Evolutionary conservation across 2,113 vertebrate genomes (phyloP).

Genomic region (Triplophysa siluroides): DNA sequence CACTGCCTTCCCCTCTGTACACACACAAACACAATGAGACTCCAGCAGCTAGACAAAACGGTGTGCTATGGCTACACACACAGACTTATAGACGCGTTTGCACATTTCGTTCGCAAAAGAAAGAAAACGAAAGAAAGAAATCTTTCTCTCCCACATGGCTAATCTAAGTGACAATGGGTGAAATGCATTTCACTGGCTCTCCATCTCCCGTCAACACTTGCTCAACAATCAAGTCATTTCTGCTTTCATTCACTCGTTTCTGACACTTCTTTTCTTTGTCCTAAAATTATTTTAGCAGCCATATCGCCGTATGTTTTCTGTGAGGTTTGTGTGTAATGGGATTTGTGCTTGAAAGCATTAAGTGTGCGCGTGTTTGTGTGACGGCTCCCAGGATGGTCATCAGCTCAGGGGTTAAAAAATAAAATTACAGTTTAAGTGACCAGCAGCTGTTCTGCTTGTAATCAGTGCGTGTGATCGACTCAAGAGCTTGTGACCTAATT

Average conservation of each 20-base stretch:
- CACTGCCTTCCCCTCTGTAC: constrained; percentile 24
- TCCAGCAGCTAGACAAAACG: constrained; percentile 33
- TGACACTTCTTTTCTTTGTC: constrained; percentile 13
- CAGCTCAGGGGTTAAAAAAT: constrained; percentile 43
- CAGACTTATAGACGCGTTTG: background rate
- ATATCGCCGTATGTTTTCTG: background rate
- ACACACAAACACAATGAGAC: constrained; percentile 32
- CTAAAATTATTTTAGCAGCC: background rate
- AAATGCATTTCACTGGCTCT: constrained; percentile 28
- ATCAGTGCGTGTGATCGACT: constrained; percentile 39
- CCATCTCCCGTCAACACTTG: constrained; percentile 24
- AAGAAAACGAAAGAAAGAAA: constrained; percentile 1
- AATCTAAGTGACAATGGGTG: constrained; percentile 29
- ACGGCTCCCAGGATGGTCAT: constrained; percentile 13
- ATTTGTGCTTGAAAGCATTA: constrained; percentile 20
- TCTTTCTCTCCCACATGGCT: background rate
- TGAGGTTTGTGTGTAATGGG: constrained; percentile 1
- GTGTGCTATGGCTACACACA: background rate
- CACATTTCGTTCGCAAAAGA: background rate
- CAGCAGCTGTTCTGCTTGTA: constrained; percentile 40
- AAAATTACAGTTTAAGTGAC: constrained; percentile 43
- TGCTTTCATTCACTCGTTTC: constrained; percentile 33
- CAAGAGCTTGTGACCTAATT: constrained; percentile 36
- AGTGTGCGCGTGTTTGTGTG: constrained; percentile 4
- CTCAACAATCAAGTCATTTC: constrained; percentile 19